Evolutionary conservation across 2,797 vertebrate genomes (phyloP).

Genomic region (Tadarida brasiliensis): DNA sequence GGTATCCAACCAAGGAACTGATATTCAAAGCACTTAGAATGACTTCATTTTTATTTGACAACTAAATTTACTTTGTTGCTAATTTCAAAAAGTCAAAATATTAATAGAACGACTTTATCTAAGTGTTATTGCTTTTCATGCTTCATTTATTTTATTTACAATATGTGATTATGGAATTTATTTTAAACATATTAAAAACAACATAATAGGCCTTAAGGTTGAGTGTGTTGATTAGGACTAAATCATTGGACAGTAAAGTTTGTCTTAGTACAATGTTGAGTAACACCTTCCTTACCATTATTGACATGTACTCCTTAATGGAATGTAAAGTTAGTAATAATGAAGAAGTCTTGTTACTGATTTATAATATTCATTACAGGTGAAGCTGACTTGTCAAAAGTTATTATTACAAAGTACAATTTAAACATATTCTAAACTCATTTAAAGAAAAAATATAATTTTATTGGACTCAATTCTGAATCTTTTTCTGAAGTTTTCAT

Average conservation of each 20-base stretch:
- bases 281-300: not conserved
- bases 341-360: not conserved
- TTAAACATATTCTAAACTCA: not conserved
- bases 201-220: not conserved
- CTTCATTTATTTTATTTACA: not conserved
- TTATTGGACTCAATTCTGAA: not conserved
- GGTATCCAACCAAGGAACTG: not conserved
- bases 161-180: not conserved
- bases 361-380: not conserved
- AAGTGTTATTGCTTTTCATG: not conserved
- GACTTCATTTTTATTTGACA: conserved; percentile 28
- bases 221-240: not conserved
- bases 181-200: not conserved
- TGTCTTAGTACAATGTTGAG: not conserved
- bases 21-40: conserved; percentile 19
- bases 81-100: not conserved
- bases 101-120: not conserved
- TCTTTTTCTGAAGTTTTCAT: not conserved
- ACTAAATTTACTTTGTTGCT: conserved; percentile 7
- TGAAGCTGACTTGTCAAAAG: not conserved
- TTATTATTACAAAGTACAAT: not conserved
- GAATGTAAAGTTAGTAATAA: not conserved
- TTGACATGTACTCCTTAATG: not conserved
- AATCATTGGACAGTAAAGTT: not conserved
- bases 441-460: not conserved